These are phyloP conservation scores for Lepus oiostolus DNA, from an alignment of 2,797 vertebrate genomes.

Conservation along the genomic window DNA sequence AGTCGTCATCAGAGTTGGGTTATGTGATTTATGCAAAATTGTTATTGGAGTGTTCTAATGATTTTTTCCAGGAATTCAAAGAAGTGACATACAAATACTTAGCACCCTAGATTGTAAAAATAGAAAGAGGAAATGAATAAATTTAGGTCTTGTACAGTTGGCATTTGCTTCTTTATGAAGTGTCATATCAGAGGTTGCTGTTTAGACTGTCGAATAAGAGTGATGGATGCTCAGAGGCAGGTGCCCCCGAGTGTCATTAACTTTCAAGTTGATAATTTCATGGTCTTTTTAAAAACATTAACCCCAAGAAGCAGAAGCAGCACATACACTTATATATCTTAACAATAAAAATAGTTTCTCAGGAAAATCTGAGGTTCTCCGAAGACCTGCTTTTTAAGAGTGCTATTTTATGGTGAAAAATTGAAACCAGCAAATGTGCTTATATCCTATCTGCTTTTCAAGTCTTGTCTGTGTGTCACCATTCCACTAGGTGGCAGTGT, in stretches of 20 bases:
- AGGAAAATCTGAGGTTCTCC: conserved; percentile 56
- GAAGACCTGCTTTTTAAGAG: conserved; percentile 42
- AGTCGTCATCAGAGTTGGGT: conserved; percentile 43
- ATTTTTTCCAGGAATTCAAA: conserved; percentile 52
- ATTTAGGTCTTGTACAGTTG: conserved; percentile 34
- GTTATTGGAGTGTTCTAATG: conserved; percentile 55
- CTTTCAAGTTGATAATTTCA: conserved; percentile 43
- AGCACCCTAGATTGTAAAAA: conserved; percentile 40
- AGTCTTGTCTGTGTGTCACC: not conserved
- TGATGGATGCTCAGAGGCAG: not conserved
- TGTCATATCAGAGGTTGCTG: not conserved
- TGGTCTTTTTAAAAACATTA: not conserved
- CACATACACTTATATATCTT: not conserved
- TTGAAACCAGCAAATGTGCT: not conserved
- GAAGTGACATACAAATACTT: conserved; percentile 61
- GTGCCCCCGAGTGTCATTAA: not conserved
- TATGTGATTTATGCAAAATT: conserved; percentile 54
- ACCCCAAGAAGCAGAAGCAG: not conserved
- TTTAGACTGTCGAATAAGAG: not conserved
- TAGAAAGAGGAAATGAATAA: conserved; percentile 46
- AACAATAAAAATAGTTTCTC: conserved; percentile 49
- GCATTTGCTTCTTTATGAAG: conserved; percentile 63
- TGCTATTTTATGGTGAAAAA: not conserved
- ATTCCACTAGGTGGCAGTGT: conserved; percentile 76
- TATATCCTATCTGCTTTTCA: not conserved